phyloP scores from a whole-genome alignment of 2,113 vertebrate species.

The Crotalus viridis region DNA sequence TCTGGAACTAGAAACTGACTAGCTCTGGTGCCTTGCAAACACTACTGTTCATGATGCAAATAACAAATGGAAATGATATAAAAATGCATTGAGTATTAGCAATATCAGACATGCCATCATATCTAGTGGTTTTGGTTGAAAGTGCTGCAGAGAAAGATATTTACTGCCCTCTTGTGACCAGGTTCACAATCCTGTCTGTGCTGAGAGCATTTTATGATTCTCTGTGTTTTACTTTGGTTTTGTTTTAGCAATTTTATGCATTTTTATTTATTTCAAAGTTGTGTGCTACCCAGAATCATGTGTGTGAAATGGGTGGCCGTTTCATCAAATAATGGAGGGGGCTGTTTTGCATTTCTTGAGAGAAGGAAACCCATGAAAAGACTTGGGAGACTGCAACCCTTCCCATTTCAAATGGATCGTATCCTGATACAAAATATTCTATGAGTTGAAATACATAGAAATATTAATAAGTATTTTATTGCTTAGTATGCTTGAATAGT shows the following conservation, averaged over 20 bases:
- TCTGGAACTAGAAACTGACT: not conserved
- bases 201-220: not conserved
- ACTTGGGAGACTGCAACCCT: not conserved
- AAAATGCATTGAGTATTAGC: not conserved
- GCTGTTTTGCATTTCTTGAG: not conserved
- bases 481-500: not conserved
- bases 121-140: not conserved
- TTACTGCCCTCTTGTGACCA: slow-evolving; percentile 25
- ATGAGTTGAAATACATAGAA: not conserved
- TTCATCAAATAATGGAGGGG: not conserved
- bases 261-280: not conserved
- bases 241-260: not conserved
- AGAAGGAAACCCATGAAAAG: not conserved
- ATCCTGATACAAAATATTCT: not conserved
- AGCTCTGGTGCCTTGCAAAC: not conserved
- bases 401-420: not conserved
- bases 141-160: slow-evolving; percentile 1
- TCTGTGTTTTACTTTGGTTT: not conserved
- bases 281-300: not conserved
- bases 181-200: not conserved
- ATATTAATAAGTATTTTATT: not conserved
- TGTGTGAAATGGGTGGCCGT: not conserved
- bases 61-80: not conserved
- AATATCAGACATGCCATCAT: not conserved
- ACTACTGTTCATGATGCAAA: not conserved